phyloP scores from a whole-genome alignment of 2,113 vertebrate genomes.

The human region DNA sequence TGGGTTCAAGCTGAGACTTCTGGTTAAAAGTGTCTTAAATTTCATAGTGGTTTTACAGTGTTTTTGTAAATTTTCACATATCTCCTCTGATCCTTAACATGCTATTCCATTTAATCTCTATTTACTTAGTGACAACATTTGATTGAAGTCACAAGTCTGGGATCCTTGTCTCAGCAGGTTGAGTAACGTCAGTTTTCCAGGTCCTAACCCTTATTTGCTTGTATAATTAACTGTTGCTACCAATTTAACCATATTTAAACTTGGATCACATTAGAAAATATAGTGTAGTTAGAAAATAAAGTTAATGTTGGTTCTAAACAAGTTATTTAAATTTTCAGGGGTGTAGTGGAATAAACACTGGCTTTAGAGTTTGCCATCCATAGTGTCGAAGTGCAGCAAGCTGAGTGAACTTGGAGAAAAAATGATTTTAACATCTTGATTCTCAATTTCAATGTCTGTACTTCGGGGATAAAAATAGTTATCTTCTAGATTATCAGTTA shows the following conservation, averaged over 20 bases:
- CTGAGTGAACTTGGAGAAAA: background rate
- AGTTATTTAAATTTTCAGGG: background rate
- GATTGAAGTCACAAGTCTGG: background rate
- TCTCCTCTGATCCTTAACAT: background rate
- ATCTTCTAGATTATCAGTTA: background rate
- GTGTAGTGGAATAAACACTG: background rate
- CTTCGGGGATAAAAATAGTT: background rate
- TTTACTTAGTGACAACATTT: background rate
- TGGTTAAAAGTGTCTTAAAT: background rate
- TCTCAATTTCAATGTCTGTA: background rate
- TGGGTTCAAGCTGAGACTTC: background rate
- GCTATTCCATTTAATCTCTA: background rate
- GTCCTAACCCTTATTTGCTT: background rate
- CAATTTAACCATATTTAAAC: background rate
- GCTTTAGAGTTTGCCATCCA: background rate
- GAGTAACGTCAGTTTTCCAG: background rate
- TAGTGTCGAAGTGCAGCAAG: background rate
- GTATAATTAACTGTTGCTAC: background rate
- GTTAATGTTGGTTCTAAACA: background rate
- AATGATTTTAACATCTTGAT: background rate
- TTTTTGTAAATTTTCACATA: background rate
- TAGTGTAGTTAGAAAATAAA: background rate
- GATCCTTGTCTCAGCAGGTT: background rate
- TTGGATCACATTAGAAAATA: background rate
- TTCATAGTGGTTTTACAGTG: background rate